Percentiles rank a stretch among this genome's conserved stretches.
phyloP scores from a whole-genome alignment of 2,888 invertebrate genomes.

The Craniophora ligustri region DNA sequence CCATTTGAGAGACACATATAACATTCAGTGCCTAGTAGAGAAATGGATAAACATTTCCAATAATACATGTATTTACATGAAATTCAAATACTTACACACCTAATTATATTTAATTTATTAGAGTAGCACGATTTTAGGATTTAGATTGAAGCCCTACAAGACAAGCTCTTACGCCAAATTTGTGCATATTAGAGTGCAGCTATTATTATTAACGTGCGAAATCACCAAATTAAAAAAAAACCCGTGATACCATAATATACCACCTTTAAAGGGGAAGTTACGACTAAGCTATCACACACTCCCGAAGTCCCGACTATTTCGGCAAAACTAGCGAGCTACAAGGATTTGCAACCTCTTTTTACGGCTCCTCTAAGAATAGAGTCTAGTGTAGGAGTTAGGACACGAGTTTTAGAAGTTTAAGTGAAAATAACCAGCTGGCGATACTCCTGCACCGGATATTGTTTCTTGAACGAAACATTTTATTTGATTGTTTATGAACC shows the following conservation, averaged over 20 bases:
- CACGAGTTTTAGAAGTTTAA: conserved; percentile 58
- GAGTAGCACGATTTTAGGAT: too few relatives aligned
- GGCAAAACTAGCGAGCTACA: conserved; percentile 73
- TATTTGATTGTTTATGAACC: conserved; percentile 41
- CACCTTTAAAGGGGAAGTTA: conserved; percentile 69
- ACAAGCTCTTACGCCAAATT: too few relatives aligned
- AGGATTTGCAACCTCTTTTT: conserved; percentile 82
- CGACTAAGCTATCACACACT: conserved; percentile 79
- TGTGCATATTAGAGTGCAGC: too few relatives aligned
- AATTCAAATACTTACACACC: too few relatives aligned
- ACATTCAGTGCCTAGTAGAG: too few relatives aligned
- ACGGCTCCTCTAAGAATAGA: conserved; percentile 70
- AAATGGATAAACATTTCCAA: too few relatives aligned
- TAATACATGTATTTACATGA: too few relatives aligned
- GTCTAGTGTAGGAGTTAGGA: conserved; percentile 54
- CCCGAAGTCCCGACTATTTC: conserved; percentile 76
- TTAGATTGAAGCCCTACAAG: too few relatives aligned
- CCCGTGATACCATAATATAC: conserved; percentile 55
- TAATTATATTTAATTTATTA: too few relatives aligned
- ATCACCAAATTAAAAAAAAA: too few relatives aligned
- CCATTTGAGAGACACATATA: too few relatives aligned
- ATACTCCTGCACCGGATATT: conserved; percentile 39
- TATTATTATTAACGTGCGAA: too few relatives aligned
- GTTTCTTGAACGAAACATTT: conserved; percentile 46
- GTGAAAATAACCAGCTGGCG: conserved; percentile 59